Percentiles rank a stretch among this genome's conserved stretches.
phyloP scores from a whole-genome alignment of 2,113 vertebrate species.

The Semnornis frantzii region DNA sequence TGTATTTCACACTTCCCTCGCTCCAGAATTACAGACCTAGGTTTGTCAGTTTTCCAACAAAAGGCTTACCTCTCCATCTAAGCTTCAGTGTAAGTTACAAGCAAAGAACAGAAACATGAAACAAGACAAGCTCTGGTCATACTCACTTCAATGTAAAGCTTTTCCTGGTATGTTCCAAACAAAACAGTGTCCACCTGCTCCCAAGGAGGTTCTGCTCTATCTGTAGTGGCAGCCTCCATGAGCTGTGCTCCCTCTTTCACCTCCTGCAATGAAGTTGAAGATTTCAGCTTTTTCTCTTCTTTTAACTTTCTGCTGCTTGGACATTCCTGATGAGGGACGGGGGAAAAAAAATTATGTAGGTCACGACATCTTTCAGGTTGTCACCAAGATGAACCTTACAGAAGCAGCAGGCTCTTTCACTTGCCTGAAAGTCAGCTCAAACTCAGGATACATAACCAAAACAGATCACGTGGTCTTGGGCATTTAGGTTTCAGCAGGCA shows the following conservation, averaged over 20 bases:
- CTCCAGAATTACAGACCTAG: neutral
- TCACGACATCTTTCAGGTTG: neutral
- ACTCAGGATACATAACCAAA: neutral
- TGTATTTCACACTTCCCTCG: neutral
- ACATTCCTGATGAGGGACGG: constrained; percentile 59
- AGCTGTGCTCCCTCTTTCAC: neutral
- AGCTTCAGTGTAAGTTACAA: neutral
- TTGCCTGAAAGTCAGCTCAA: neutral
- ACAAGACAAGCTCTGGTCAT: neutral
- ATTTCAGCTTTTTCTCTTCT: constrained; percentile 57
- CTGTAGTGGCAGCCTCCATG: neutral
- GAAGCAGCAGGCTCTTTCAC: neutral
- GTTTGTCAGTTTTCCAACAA: neutral
- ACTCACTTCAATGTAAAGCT: constrained; percentile 75
- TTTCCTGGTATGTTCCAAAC: constrained; percentile 67
- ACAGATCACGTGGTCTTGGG: neutral
- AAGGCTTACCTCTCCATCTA: neutral
- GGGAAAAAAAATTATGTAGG: neutral
- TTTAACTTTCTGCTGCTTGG: constrained; percentile 70
- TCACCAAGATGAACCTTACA: neutral
- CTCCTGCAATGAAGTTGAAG: neutral
- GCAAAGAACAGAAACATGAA: neutral
- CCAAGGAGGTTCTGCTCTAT: neutral
- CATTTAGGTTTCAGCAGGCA: neutral
- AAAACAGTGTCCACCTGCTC: constrained; percentile 61